Conservation (phyloP, 2,797 vertebrate species). For the Mus caroli region DNA sequence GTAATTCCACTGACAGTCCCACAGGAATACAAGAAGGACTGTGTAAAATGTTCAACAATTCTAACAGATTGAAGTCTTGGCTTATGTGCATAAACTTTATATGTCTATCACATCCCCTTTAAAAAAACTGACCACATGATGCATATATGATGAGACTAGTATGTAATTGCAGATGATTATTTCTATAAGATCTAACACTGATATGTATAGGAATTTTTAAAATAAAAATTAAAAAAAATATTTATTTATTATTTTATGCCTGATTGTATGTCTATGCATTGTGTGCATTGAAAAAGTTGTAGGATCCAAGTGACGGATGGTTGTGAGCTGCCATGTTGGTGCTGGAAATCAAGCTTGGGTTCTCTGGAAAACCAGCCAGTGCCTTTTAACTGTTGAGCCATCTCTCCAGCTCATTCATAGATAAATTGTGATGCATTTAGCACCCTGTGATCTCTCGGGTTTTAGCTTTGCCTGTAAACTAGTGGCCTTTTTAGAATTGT, state of each 20-base stretch:
- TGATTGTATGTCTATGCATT: background rate
- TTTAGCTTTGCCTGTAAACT: background rate
- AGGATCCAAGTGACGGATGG: background rate
- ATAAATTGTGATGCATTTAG: background rate
- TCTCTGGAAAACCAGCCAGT: background rate
- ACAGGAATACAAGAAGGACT: background rate
- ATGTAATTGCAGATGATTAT: background rate
- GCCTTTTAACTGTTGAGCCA: background rate
- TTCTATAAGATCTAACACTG: background rate
- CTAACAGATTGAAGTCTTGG: background rate
- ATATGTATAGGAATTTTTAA: background rate
- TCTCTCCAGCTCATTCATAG: background rate
- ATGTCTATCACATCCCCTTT: background rate
- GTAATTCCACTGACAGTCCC: background rate
- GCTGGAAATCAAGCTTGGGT: background rate
- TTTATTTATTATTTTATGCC: background rate
- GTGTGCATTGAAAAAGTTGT: background rate
- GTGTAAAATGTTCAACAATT: background rate
- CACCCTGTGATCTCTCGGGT: background rate
- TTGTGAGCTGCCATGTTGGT: too few species aligned
- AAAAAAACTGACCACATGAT: background rate
- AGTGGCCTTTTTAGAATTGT: background rate
- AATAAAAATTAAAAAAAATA: background rate
- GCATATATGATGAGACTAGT: background rate
- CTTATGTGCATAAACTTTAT: background rate